These are phyloP conservation scores for Microtus oregoni DNA, from an alignment of 2,113 vertebrate genomes.

Conservation along the genomic window DNA sequence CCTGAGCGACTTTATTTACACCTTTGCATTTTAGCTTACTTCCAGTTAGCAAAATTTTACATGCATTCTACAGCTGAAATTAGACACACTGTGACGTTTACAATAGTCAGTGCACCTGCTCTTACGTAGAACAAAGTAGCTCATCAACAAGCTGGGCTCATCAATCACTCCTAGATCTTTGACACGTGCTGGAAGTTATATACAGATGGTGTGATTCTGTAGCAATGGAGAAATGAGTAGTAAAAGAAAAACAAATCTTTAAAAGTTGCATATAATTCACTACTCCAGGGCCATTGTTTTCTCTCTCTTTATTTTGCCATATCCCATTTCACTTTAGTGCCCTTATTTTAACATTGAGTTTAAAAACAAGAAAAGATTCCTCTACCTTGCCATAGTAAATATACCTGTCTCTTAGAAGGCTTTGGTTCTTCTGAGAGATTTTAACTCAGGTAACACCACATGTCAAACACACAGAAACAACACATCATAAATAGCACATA, in stretches of 20 bases:
- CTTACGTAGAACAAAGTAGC: conserved; percentile 8
- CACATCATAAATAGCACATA: conserved; percentile 56
- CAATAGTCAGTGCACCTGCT: conserved; percentile 1
- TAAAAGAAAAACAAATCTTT: background rate
- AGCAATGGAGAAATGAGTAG: conserved; percentile 18
- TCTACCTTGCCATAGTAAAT: conserved; percentile 38
- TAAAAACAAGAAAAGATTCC: conserved; percentile 43
- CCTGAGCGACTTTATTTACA: conserved; percentile 68
- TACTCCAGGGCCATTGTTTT: background rate
- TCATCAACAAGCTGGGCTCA: background rate
- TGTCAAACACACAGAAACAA: conserved; percentile 62
- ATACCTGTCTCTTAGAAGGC: conserved; percentile 34
- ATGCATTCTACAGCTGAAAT: conserved; percentile 58
- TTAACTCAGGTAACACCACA: conserved; percentile 33
- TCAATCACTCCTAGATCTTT: background rate
- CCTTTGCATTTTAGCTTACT: conserved; percentile 46
- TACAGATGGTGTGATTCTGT: conserved; percentile 14
- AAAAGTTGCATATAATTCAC: conserved; percentile 15
- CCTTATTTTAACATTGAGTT: conserved; percentile 26
- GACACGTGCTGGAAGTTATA: background rate
- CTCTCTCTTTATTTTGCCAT: conserved; percentile 40
- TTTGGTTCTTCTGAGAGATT: conserved; percentile 57
- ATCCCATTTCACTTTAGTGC: conserved; percentile 39
- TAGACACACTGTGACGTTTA: conserved; percentile 58
- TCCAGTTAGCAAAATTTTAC: conserved; percentile 49